These are phyloP conservation scores for Oxytorus armatus DNA, from an alignment of 2,888 invertebrate species.

Conservation along the genomic window DNA sequence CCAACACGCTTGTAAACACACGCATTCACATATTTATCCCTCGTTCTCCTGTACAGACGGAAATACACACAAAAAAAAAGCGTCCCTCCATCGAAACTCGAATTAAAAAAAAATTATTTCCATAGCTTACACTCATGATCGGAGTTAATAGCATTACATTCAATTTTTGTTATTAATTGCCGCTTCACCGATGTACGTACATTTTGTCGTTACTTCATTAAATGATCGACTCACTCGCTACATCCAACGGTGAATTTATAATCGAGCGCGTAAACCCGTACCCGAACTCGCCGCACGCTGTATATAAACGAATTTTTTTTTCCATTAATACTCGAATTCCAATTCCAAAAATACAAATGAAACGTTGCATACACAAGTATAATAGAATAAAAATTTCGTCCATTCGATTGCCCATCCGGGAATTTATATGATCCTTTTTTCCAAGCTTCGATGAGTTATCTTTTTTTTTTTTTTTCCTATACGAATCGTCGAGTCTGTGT, in stretches of 20 bases:
- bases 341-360: conserved; percentile 37
- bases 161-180: background rate
- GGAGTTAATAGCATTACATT: too few relatives aligned
- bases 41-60: background rate
- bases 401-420: background rate
- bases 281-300: too few relatives aligned
- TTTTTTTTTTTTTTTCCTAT: background rate
- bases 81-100: too few relatives aligned
- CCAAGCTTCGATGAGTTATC: conserved; percentile 5
- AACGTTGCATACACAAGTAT: conserved; percentile 9
- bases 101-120: too few relatives aligned
- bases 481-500: conserved; percentile 26
- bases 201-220: background rate
- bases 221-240: background rate
- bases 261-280: background rate
- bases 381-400: conserved; percentile 11
- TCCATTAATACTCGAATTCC: conserved; percentile 45
- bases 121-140: too few relatives aligned
- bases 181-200: background rate
- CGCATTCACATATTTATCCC: conserved; percentile 37
- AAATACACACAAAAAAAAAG: conserved; percentile 12
- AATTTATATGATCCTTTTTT: conserved; percentile 10
- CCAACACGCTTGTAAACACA: conserved; percentile 37
- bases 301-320: background rate
- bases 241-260: conserved; percentile 19